Percentiles rank a stretch among this genome's conserved stretches.
These are phyloP conservation scores for Moxostoma hubbsi DNA, from an alignment of 2,797 vertebrate species.

Conservation along the genomic window DNA sequence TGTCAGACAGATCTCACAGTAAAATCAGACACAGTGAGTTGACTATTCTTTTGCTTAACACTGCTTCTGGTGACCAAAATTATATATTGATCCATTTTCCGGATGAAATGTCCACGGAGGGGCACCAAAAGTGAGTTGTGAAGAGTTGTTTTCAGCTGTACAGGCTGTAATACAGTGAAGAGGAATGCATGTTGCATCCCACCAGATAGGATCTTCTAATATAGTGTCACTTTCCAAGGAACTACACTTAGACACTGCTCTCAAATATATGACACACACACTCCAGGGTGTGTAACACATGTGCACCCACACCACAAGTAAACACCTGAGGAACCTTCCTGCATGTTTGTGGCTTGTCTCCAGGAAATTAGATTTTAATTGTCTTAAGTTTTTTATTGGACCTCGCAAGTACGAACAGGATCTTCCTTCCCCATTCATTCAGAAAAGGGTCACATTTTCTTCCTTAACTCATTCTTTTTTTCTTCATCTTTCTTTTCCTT, in stretches of 20 bases:
- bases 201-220: no score
- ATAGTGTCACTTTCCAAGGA: no score
- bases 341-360: conserved; percentile 60
- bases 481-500: conserved; percentile 5
- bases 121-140: no score
- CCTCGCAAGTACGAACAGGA: conserved; percentile 67
- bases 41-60: no score
- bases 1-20: no score
- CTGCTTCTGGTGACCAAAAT: no score
- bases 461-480: not conserved
- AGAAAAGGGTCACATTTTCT: conserved; percentile 33
- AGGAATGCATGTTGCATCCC: no score
- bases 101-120: no score
- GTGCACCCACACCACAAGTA: conserved; percentile 14
- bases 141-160: no score
- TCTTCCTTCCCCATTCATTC: conserved; percentile 45
- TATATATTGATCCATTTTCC: no score
- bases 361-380: conserved; percentile 67
- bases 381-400: conserved; percentile 64
- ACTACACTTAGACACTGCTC: conserved; percentile 7
- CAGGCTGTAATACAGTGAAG: no score
- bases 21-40: no score
- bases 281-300: conserved; percentile 10
- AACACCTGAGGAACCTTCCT: conserved; percentile 35
- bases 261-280: conserved; percentile 2